Evolutionary conservation across 1,140 invertebrate species (phyloP), one percentile per base, ranked within the genome.

Genomic region (Drosophila kurseongensis): DNA sequence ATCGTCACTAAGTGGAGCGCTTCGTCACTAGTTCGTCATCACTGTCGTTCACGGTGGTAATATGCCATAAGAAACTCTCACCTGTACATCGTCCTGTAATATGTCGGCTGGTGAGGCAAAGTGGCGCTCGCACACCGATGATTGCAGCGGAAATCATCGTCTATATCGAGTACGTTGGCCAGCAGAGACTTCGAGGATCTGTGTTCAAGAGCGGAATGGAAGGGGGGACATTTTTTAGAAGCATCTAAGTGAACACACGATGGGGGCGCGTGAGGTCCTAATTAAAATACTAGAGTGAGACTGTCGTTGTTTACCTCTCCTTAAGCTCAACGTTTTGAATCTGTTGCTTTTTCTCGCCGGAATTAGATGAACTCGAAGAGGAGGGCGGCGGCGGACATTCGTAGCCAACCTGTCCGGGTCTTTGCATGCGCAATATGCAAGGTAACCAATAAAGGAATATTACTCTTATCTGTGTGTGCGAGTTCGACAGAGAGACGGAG

Each of bases 401-500:
- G 72, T 93, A 93, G 60, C 93, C 92, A 76, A 95, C 94, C 91
- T 95, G 95, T 82, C 90, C 91, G 57, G 98, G 98, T 89, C 98
- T 95, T 90, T 96, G 96, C 97, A 99, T 99, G 80, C 97, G 95
- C 89, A 99, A 95, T 88, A 99, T 94, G 95, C 97, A 98, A 88
- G 98, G 98, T 93, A 99, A 94, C 98, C 98, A 99, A 93, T 97
- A 97, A 85, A 99, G 95, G 93, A 99, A 98, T 91, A 99, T 95
- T 89, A 97, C 95, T 93, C 96, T 97, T 79, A 99, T 96, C 98
- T 99, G 93, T 47, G 93, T 92, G 79, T 78, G 88, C 75, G 78
- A 79, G 73, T 77, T 84, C 72, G 79, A 80, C 73, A 89, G 84
- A 88, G 76, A 88, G 84, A 89, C 72, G 77, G 73, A 81, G 78